phyloP scores from a whole-genome alignment of 2,888 invertebrate species.

The Nezara viridula region DNA sequence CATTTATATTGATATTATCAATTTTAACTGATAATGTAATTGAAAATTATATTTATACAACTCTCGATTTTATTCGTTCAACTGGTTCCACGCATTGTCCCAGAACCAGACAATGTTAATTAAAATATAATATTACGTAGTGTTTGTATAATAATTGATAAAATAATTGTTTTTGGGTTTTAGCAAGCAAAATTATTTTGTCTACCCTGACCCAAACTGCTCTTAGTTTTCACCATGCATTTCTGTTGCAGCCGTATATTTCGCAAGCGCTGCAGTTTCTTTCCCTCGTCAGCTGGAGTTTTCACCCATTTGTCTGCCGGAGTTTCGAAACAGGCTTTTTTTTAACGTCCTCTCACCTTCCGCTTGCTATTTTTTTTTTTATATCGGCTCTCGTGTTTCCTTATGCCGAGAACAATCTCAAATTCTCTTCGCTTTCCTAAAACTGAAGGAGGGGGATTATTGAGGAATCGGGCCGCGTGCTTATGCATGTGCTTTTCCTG shows the following conservation, averaged over 20 bases:
- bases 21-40: no score
- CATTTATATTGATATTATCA: no score
- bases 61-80: no score
- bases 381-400: not conserved
- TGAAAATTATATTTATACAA: no score
- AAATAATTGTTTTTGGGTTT: no score
- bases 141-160: no score
- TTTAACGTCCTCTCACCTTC: not conserved
- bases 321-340: not conserved
- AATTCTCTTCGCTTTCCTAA: conserved; percentile 8
- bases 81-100: no score
- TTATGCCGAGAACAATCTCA: not conserved
- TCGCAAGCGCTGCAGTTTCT: not conserved
- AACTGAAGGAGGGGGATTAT: not conserved
- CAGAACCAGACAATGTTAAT: no score
- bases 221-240: not conserved
- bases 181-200: no score
- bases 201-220: no score
- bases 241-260: not conserved
- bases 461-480: not conserved
- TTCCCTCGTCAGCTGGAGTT: not conserved
- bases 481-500: not conserved
- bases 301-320: not conserved
- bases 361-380: not conserved
- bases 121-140: no score